These are phyloP conservation scores for Barbus barbus DNA, from an alignment of 2,113 vertebrate genomes.

Conservation along the genomic window DNA sequence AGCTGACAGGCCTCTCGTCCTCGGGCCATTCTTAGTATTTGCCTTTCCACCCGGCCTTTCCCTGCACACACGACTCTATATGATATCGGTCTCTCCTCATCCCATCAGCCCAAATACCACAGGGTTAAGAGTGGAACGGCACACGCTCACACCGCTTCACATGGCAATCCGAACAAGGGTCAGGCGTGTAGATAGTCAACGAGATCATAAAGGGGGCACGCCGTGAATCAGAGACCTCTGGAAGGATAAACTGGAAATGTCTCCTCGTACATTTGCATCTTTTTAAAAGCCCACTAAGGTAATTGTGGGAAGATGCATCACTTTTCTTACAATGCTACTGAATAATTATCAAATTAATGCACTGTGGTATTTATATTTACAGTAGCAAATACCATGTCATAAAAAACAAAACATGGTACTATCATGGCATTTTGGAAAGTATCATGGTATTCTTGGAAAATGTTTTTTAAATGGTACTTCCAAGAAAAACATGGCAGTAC, in stretches of 20 bases:
- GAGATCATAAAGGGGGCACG: conserved; percentile 1
- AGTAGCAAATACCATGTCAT: no score
- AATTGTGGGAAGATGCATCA: neutral
- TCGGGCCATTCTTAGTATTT: conserved; percentile 71
- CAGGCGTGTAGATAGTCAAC: conserved; percentile 23
- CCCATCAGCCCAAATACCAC: conserved; percentile 72
- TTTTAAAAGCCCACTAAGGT: neutral
- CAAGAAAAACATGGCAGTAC: no score
- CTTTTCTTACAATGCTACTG: neutral
- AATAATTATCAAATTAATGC: no score
- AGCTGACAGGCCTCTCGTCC: conserved; percentile 72
- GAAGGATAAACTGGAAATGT: neutral
- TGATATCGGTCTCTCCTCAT: conserved; percentile 75
- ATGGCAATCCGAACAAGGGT: conserved; percentile 44
- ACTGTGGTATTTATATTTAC: no score
- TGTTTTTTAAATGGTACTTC: no score
- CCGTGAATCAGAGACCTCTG: neutral
- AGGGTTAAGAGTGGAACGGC: no score
- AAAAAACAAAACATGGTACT: no score
- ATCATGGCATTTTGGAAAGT: no score
- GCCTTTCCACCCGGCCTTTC: conserved; percentile 65
- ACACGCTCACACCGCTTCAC: conserved; percentile 35
- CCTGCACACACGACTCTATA: conserved; percentile 62
- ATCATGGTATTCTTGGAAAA: no score
- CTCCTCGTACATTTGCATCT: neutral